Evolutionary conservation across 1,140 invertebrate species (phyloP).

Genomic region (Heliothis subflexa): DNA sequence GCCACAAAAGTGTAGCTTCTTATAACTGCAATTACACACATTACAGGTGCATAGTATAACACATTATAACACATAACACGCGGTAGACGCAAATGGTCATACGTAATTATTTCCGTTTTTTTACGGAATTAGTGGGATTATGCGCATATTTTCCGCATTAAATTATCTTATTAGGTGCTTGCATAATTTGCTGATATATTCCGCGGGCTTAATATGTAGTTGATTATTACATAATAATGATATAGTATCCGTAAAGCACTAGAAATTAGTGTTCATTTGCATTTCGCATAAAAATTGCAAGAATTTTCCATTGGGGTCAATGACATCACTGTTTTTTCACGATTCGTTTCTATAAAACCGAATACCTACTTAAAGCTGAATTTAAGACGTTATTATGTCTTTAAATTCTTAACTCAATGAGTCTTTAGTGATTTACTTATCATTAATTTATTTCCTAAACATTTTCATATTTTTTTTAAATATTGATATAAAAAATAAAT

Average conservation of each 20-base stretch:
- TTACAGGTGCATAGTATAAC: not conserved
- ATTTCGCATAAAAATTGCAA: not conserved
- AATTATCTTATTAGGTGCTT: constrained; percentile 28
- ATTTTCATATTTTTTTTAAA: too few relatives aligned
- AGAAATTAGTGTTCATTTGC: not conserved
- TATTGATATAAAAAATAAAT: too few relatives aligned
- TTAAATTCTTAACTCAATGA: too few relatives aligned
- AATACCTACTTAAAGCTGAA: too few relatives aligned
- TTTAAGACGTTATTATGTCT: too few relatives aligned
- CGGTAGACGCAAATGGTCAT: not conserved
- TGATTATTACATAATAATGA: constrained; percentile 21
- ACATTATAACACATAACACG: constrained; percentile 16
- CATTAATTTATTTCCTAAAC: too few relatives aligned
- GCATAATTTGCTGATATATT: constrained; percentile 14
- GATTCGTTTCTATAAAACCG: too few relatives aligned
- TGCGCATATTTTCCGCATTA: constrained; percentile 28
- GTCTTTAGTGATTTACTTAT: too few relatives aligned
- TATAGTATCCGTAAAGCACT: constrained; percentile 8
- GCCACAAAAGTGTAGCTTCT: not conserved
- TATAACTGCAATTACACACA: not conserved
- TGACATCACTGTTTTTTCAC: too few relatives aligned
- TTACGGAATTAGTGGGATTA: constrained; percentile 31
- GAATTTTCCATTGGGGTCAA: not conserved
- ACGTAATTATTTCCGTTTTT: constrained; percentile 37
- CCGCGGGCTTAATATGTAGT: not conserved